These are phyloP conservation scores for Erpornis zantholeuca DNA, from an alignment of 2,113 vertebrate species.

Conservation along the genomic window DNA sequence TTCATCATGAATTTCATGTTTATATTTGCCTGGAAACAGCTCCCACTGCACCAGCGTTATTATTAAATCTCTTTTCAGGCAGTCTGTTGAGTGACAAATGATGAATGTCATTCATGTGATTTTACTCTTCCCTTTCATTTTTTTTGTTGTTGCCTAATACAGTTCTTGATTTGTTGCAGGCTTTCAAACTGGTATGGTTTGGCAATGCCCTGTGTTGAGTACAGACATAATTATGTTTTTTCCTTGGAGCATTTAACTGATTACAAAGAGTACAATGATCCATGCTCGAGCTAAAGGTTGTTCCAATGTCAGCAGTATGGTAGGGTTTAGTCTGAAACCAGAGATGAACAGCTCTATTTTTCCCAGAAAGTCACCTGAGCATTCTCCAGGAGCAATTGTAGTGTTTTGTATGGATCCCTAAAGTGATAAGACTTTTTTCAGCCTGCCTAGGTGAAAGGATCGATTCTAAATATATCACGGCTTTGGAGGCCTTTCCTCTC, in stretches of 20 bases:
- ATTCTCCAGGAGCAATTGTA: background rate
- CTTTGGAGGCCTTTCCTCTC: background rate
- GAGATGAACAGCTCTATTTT: background rate
- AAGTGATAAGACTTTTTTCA: background rate
- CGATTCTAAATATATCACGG: conserved; percentile 20
- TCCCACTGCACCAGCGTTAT: background rate
- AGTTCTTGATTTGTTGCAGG: background rate
- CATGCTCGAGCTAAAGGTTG: background rate
- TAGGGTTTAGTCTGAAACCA: background rate
- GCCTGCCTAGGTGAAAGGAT: conserved; percentile 1
- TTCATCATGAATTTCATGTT: background rate
- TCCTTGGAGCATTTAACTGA: background rate
- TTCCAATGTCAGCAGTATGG: background rate
- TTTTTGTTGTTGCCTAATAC: background rate
- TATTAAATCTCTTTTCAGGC: background rate
- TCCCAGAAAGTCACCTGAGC: background rate
- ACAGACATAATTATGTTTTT: background rate
- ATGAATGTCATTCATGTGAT: background rate
- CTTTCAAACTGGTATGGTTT: background rate
- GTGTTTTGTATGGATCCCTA: background rate
- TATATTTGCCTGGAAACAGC: background rate
- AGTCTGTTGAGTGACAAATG: background rate
- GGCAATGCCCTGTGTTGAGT: background rate
- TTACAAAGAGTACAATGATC: background rate
- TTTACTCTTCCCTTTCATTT: background rate